A percentile compares a stretch with the other conserved stretches of the same genome.
phyloP scores from a whole-genome alignment of 92 coral and sea anemone species.

The Parazoanthus atlanticus region DNA sequence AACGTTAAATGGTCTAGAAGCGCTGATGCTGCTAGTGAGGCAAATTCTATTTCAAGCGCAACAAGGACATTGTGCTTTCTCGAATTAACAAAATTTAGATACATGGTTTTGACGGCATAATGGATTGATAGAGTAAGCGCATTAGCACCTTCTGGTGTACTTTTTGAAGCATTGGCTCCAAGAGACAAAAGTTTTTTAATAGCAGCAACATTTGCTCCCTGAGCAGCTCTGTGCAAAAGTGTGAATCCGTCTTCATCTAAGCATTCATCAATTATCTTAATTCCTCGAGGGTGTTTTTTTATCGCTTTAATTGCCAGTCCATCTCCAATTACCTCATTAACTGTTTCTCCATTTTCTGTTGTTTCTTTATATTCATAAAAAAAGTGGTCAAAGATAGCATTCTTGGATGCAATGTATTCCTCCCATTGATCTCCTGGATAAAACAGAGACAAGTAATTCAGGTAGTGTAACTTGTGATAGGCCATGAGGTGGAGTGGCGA shows the following conservation, averaged over 20 bases:
- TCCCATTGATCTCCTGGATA: slow-evolving; percentile 32
- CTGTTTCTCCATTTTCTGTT: neutral
- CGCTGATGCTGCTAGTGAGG: slow-evolving; percentile 35
- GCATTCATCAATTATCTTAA: slow-evolving; percentile 47
- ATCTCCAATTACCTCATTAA: slow-evolving; percentile 22
- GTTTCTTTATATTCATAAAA: slow-evolving; percentile 30
- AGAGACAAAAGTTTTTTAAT: slow-evolving; percentile 20
- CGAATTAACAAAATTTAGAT: neutral
- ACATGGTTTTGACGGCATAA: slow-evolving; percentile 28
- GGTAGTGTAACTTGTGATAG: slow-evolving; percentile 30
- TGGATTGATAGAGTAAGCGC: slow-evolving; percentile 34
- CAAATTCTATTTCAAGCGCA: slow-evolving; percentile 52
- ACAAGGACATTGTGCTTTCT: neutral
- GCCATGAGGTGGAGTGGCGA: slow-evolving; percentile 55
- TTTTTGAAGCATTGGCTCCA: slow-evolving; percentile 41
- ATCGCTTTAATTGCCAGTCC: slow-evolving; percentile 42
- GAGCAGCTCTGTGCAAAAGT: slow-evolving; percentile 66
- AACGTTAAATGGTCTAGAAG: slow-evolving; percentile 43
- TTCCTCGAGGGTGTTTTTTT: slow-evolving; percentile 53
- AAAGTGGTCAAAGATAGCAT: slow-evolving; percentile 52
- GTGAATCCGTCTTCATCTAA: slow-evolving; percentile 62
- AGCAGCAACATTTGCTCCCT: slow-evolving; percentile 68
- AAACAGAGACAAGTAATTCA: slow-evolving; percentile 19
- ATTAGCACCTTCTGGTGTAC: slow-evolving; percentile 21
- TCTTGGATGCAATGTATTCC: slow-evolving; percentile 1